phyloP scores from a whole-genome alignment of 1,140 invertebrate species.

The Amphibalanus amphitrite region DNA sequence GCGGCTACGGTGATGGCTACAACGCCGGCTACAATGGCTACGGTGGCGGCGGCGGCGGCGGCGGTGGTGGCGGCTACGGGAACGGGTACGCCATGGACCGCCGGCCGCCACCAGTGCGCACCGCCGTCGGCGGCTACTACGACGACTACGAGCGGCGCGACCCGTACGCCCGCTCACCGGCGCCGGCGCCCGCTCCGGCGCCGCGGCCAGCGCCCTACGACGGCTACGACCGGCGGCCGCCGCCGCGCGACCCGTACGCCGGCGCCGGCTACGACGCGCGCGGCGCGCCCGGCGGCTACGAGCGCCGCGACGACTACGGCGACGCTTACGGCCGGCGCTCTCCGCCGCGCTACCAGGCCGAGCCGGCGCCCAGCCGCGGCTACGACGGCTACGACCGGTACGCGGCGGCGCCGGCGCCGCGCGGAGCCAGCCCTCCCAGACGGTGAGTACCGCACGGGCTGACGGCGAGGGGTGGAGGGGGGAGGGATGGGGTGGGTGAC shows the following conservation, averaged over 20 bases:
- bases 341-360: conserved; percentile 3
- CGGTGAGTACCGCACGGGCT: background rate
- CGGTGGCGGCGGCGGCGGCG: conserved; percentile 17
- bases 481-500: too few relatives aligned
- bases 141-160: conserved; percentile 11
- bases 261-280: conserved; percentile 2
- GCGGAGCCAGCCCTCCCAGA: background rate
- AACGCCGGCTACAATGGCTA: conserved; percentile 17
- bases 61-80: conserved; percentile 19
- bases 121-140: conserved; percentile 9
- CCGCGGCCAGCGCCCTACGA: conserved; percentile 6
- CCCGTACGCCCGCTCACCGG: conserved; percentile 7
- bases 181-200: conserved; percentile 6
- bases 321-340: conserved; percentile 6
- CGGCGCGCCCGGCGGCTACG: conserved; percentile 4
- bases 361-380: background rate
- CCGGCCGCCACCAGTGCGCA: conserved; percentile 3
- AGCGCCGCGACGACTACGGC: conserved; percentile 9
- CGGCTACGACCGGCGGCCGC: conserved; percentile 10
- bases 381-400: background rate
- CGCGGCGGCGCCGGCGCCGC: background rate
- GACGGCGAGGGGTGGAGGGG: background rate
- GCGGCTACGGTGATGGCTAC: conserved; percentile 15
- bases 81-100: conserved; percentile 5
- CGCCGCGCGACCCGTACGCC: conserved; percentile 7